Conservation (phyloP, 2,797 vertebrate genomes). For the Anas bahamensis region DNA sequence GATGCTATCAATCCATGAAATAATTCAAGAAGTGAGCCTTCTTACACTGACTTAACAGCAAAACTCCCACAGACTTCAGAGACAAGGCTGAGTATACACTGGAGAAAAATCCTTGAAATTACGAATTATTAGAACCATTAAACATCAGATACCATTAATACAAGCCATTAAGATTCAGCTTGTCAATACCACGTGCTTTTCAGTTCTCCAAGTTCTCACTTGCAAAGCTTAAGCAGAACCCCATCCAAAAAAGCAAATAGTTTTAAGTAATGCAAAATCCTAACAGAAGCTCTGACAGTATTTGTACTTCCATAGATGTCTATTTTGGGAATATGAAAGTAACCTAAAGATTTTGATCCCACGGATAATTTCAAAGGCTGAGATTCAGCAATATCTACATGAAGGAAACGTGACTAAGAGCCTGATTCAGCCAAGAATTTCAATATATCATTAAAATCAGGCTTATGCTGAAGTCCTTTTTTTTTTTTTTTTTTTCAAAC, state of each 20-base stretch:
- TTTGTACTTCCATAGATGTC: neutral
- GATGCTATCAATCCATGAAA: neutral
- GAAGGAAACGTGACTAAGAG: neutral
- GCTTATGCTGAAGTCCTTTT: slow-evolving; percentile 12
- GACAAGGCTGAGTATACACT: neutral
- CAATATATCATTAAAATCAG: slow-evolving; percentile 25
- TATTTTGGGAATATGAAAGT: neutral
- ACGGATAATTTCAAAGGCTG: neutral
- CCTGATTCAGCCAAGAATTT: neutral
- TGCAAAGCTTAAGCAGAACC: neutral
- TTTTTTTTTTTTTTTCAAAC: slow-evolving; percentile 1
- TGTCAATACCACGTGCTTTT: neutral
- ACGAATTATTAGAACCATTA: neutral
- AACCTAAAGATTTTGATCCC: neutral
- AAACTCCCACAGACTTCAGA: slow-evolving; percentile 3
- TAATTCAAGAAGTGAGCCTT: neutral
- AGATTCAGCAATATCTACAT: neutral
- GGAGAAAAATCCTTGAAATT: neutral
- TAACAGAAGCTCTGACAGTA: neutral
- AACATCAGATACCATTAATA: neutral
- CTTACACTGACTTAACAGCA: neutral
- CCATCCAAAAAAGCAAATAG: neutral
- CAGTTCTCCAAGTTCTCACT: neutral
- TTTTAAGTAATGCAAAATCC: neutral
- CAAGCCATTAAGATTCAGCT: neutral